Percentiles rank a stretch among this genome's conserved stretches.
These are phyloP conservation scores for Circaetus gallicus DNA, from an alignment of 2,113 vertebrate species.

Conservation along the genomic window DNA sequence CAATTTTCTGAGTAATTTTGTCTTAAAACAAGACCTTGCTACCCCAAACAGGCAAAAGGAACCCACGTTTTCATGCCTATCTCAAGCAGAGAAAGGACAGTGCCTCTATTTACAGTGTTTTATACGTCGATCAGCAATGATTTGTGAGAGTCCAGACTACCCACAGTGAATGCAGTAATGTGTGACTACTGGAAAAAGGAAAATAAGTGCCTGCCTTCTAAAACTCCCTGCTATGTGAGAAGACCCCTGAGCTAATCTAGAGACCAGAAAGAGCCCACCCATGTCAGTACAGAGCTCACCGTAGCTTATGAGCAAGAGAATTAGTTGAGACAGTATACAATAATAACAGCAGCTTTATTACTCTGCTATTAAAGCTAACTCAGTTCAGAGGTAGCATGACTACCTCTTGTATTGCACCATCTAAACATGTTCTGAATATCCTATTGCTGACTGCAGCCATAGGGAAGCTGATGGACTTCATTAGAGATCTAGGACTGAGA, in stretches of 20 bases:
- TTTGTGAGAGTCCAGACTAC: neutral
- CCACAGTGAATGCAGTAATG: neutral
- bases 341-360: neutral
- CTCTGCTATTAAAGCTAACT: neutral
- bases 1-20: neutral
- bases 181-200: neutral
- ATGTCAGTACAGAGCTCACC: neutral
- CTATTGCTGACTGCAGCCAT: neutral
- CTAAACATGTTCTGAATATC: neutral
- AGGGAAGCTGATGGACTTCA: neutral
- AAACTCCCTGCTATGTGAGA: neutral
- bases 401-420: neutral
- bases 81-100: neutral
- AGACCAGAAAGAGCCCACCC: neutral
- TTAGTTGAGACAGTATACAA: neutral
- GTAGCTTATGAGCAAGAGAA: neutral
- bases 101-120: neutral
- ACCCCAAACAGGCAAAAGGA: neutral
- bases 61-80: neutral
- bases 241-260: neutral
- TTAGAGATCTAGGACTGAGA: neutral
- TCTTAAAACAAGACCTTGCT: neutral
- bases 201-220: neutral
- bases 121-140: neutral
- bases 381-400: neutral